Conservation (phyloP, 2,888 invertebrate species). For the Invenusta paracnida region DNA sequence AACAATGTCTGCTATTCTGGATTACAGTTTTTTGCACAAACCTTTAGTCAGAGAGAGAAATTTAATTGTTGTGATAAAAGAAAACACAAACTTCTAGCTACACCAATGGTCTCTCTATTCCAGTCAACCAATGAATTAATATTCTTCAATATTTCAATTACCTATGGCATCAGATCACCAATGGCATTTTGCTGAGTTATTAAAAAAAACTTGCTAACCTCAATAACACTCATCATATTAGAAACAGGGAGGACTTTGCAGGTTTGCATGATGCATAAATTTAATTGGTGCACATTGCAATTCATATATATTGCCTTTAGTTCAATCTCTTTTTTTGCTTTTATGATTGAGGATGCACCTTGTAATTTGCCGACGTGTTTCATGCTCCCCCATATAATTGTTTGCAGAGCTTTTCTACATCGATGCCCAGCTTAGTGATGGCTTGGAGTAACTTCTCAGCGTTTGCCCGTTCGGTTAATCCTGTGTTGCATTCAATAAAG, state of each 20-base stretch:
- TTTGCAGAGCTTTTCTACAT: not conserved
- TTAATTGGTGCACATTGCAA: not conserved
- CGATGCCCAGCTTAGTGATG: not conserved
- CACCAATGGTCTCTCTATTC: not conserved
- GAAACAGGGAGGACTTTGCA: not conserved
- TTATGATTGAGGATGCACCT: not conserved
- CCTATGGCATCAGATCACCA: not conserved
- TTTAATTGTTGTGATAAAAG: not conserved
- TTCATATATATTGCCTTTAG: not conserved
- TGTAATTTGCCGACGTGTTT: not conserved
- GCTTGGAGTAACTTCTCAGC: not conserved
- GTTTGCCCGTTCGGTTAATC: not conserved
- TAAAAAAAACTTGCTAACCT: not conserved
- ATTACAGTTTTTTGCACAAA: not conserved
- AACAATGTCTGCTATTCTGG: not conserved
- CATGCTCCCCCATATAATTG: not conserved
- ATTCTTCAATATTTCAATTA: not conserved
- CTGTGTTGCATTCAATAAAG: not conserved
- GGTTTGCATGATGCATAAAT: not conserved
- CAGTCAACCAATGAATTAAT: not conserved
- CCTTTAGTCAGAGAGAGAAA: too few species aligned
- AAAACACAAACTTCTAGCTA: not conserved
- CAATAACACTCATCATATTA: not conserved
- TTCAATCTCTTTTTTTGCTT: not conserved
- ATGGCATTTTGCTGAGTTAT: not conserved